These are phyloP conservation scores for Synergus itoensis DNA, from an alignment of 2,888 invertebrate species.

Conservation along the genomic window DNA sequence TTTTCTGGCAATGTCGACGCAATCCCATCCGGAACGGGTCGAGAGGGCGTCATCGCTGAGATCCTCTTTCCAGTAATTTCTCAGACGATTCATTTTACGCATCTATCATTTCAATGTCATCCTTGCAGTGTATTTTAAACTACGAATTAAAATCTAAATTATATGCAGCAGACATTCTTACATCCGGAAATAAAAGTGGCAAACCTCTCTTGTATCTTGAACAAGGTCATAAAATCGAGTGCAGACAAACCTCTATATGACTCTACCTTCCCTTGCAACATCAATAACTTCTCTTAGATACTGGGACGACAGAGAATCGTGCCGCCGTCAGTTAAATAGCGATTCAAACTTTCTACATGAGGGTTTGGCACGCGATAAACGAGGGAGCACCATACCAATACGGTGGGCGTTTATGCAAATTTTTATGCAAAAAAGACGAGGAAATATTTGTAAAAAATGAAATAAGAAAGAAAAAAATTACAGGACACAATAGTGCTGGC, in stretches of 20 bases:
- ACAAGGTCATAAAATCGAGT: conserved; percentile 31
- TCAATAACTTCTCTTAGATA: conserved; percentile 36
- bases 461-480: neutral
- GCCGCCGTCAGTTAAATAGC: conserved; percentile 27
- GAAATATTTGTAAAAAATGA: neutral
- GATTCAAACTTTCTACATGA: conserved; percentile 47
- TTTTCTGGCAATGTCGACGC: conserved; percentile 38
- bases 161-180: neutral
- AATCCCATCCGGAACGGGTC: conserved; percentile 39
- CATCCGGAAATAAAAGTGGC: conserved; percentile 24
- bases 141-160: no score
- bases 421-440: neutral
- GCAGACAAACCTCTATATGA: neutral
- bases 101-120: conserved; percentile 14
- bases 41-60: conserved; percentile 26
- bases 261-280: conserved; percentile 29
- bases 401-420: conserved; percentile 58
- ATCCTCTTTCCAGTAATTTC: conserved; percentile 40
- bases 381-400: conserved; percentile 16
- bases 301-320: conserved; percentile 21
- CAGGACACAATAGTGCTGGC: neutral
- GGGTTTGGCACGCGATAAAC: conserved; percentile 54
- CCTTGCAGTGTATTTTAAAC: conserved; percentile 4
- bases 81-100: conserved; percentile 27
- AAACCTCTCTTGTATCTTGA: conserved; percentile 17